Conservation (phyloP, 2,113 vertebrate species). For the Phylloscopus whistleri region DNA sequence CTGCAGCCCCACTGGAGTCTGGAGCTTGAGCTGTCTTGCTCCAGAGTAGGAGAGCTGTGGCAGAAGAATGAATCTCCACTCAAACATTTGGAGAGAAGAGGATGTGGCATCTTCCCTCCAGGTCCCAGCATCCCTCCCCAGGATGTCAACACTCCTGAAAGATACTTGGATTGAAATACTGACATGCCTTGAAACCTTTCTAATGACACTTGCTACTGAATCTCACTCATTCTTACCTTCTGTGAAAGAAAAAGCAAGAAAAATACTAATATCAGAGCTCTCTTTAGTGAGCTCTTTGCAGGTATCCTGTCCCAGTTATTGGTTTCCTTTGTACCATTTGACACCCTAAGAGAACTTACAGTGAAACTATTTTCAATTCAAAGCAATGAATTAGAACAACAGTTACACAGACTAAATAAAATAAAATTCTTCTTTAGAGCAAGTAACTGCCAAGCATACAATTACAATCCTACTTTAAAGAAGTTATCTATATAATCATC, state of each 20-base stretch:
- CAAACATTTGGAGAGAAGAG: neutral
- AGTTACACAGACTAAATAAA: neutral
- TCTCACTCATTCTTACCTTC: neutral
- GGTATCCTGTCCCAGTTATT: neutral
- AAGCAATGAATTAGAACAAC: neutral
- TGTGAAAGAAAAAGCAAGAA: neutral
- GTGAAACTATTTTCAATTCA: neutral
- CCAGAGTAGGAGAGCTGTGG: neutral
- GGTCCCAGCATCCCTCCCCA: neutral
- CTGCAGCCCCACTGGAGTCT: neutral
- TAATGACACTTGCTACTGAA: neutral
- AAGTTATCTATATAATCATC: neutral
- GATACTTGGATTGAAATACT: neutral
- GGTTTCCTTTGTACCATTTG: neutral
- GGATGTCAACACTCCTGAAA: neutral
- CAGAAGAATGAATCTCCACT: neutral
- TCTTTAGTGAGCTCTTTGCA: neutral
- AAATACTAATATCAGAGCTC: neutral
- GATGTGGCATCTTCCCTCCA: neutral
- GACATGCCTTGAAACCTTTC: neutral
- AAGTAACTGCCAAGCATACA: neutral
- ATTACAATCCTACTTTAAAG: neutral
- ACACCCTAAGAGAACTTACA: neutral
- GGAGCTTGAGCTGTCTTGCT: rapidly evolving
- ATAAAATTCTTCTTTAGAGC: neutral